Conservation (phyloP, 2,888 invertebrate genomes). For the Carterocephalus palaemon region DNA sequence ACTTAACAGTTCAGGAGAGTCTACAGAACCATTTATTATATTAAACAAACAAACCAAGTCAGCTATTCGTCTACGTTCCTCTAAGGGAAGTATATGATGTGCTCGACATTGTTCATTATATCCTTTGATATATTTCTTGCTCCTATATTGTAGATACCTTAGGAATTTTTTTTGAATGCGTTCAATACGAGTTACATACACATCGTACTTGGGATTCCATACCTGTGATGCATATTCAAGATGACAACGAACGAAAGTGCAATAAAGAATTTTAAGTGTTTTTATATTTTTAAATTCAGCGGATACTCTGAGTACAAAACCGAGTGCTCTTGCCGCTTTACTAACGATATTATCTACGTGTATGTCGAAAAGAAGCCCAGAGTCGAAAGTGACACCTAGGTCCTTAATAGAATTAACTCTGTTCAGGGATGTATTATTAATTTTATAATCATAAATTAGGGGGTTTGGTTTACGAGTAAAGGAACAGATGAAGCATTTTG, state of each 20-base stretch:
- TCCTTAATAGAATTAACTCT: background rate
- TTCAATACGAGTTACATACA: background rate
- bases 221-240: no score
- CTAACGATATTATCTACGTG: background rate
- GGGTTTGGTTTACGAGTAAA: no score
- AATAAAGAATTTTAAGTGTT: slow-evolving; percentile 5
- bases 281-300: slow-evolving; percentile 3
- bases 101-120: no score
- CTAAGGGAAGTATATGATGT: no score
- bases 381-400: background rate
- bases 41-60: no score
- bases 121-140: background rate
- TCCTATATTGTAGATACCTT: background rate
- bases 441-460: no score
- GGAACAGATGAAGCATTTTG: no score
- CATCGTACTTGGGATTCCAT: no score
- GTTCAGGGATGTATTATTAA: no score
- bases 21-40: no score
- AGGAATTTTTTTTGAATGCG: background rate
- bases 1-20: no score
- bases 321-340: background rate
- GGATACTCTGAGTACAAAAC: background rate
- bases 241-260: slow-evolving; percentile 8
- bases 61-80: no score
- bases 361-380: background rate